Evolutionary conservation across 2,113 vertebrate genomes (phyloP), one percentile per base, ranked within the genome.

Genomic region (Nanger granti): DNA sequence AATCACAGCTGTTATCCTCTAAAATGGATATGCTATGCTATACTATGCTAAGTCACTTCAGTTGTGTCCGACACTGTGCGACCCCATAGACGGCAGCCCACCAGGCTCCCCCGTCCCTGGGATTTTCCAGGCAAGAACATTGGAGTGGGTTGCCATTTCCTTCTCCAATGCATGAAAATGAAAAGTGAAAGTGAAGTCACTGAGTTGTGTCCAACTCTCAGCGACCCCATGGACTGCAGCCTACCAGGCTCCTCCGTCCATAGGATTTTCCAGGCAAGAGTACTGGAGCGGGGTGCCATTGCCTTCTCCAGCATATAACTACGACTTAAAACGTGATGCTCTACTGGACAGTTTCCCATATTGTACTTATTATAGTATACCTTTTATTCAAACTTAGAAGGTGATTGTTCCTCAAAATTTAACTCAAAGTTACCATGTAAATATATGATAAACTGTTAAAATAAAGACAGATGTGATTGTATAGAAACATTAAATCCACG

Each of bases 401-500:
- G 15, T 44, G 87, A 79, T 73, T 57, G 20, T n/a, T 93, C 4
- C 37, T 93, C 41, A 64, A 59, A 94, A 89, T 64, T 95, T 64
- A 96, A 94, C 15, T 55, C 11, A 26, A 79, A 91, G 28, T 1
- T 86, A 52, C 31, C 31, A 90, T 87, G 37, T 55, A 90, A 88
- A 95, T 88, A 97, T 7, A 55, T 4, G 34, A 69, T 37, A 87
- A n/a, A 66, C 31, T 91, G 15, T 87, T 93, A 96, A 93, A 96
- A 64, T 83, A 54, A 93, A 95, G 12, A 86, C 5, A 83, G 69
- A 59, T 37, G 17, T 79, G 44, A 60, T 83, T 52, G 15, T 59
- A 92, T n/a, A 95, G 20, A 96, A 94, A 94, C n/a, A 91, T 52
- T 64, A 91, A 87, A 87, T 83, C 28, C 66, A 64, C 31, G 5